Base-by-base conservation (phyloP, 2,113 vertebrate species). In the Manacus vitellinus region DNA sequence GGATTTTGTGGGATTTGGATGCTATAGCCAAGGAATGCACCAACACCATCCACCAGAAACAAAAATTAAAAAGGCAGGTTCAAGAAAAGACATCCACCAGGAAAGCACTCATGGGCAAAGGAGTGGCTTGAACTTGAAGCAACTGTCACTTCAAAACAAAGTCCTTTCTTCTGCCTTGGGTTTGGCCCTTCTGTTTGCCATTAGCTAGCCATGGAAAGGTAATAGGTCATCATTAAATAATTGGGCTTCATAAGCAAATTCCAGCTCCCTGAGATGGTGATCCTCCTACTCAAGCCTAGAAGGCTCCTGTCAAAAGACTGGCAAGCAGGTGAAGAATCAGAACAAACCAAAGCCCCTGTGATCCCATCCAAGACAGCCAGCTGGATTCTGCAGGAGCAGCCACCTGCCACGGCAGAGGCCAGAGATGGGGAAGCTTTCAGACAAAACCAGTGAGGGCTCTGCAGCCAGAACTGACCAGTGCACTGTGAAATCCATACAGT, bases 11-110 rank as follows among this genome's bases (percentile, higher is more conserved):
- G 52, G 68, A 91, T 91, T 91, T 44, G 0, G 49, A 71, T 72
- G 85, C 61, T 81, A 14, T 52, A 75, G 94, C 94, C 83, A 91
- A 92, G 88, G 86, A 96, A 95, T 81, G 85, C 83, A 95, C 83
- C 51, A 71, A 61, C 65, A 41, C 68, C 68, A 86, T 71, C 72
- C 49, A 93, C 63, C 72, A 51, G 33, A 74, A 37, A 59, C 51
- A 80, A 58, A 89, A 70, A 39, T 44, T 66, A 14, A 39, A 67
- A 76, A 88, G 55, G 20, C 54, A 56, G 70, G 92, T 80, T 74
- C 55, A 19, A 37, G 65, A 52, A 56, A 17, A 75, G 77, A 30
- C 35, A 68, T 22, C 61, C 31, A 72, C 49, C 71, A 92, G 61
- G 19, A 80, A 44, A 66, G 31, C 19, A 35, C n/a, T 52, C 28